phyloP scores from a whole-genome alignment of 2,888 invertebrate species.

The Petrolisthes cinctipes region DNA sequence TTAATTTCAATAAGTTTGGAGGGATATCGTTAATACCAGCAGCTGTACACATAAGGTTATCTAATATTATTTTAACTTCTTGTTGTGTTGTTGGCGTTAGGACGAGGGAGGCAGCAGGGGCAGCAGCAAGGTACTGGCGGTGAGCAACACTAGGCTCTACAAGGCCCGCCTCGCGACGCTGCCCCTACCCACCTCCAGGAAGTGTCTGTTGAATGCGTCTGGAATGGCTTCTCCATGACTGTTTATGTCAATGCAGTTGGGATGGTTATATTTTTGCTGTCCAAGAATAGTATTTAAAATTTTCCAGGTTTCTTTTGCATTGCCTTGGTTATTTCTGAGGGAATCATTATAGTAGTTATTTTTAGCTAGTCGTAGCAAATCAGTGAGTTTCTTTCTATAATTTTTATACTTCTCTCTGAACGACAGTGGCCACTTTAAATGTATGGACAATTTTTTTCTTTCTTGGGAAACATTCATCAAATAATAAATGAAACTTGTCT shows the following conservation, averaged over 20 bases:
- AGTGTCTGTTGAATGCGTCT: constrained; percentile 3
- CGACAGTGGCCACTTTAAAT: constrained; percentile 12
- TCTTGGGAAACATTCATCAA: not conserved
- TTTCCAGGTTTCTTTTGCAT: constrained; percentile 5
- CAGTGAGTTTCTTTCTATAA: constrained; percentile 2
- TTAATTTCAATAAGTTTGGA: constrained; percentile 8
- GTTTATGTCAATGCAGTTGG: not conserved
- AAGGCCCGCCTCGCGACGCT: not conserved
- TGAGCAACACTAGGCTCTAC: not conserved
- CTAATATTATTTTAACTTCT: not conserved
- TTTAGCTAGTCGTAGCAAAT: not conserved
- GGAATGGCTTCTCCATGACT: not conserved
- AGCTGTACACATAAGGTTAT: not conserved
- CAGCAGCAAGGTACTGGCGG: not conserved
- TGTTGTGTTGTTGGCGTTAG: constrained; percentile 1
- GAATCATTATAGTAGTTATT: not conserved
- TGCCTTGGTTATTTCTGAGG: constrained; percentile 10
- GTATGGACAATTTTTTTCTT: not conserved
- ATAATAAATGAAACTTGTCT: not conserved
- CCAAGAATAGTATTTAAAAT: not conserved
- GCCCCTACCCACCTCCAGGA: not conserved
- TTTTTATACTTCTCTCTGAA: not conserved
- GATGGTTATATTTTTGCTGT: not conserved
- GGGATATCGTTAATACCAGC: not conserved
- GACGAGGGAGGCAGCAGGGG: not conserved